Evolutionary conservation across 2,888 invertebrate genomes (phyloP).

Genomic region (Drosophila setosimentum): DNA sequence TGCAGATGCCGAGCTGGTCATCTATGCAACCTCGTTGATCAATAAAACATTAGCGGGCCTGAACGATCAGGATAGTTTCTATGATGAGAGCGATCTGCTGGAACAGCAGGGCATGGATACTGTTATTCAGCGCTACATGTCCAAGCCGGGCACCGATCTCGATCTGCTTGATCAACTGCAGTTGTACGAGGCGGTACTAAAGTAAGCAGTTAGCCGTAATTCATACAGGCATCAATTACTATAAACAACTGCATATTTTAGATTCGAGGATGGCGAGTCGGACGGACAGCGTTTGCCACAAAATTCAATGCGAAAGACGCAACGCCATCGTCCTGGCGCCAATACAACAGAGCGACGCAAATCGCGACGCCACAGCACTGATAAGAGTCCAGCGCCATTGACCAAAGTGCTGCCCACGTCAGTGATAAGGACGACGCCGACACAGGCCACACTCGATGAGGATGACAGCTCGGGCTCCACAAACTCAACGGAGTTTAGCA

Average conservation of each 20-base stretch:
- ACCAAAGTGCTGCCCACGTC: constrained; percentile 81
- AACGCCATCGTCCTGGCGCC: constrained; percentile 88
- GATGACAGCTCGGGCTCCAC: constrained; percentile 87
- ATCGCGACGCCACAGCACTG: constrained; percentile 91
- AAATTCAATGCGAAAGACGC: constrained; percentile 90
- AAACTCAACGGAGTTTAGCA: constrained; percentile 84
- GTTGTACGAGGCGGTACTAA: constrained; percentile 96
- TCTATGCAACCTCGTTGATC: constrained; percentile 97
- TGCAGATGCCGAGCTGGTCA: constrained; percentile 97
- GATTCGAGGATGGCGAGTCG: constrained; percentile 86
- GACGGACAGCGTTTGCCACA: constrained; percentile 87
- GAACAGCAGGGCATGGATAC: constrained; percentile 97
- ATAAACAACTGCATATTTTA: constrained; percentile 25
- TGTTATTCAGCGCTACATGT: constrained; percentile 94
- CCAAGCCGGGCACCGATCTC: constrained; percentile 95
- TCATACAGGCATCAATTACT: background rate
- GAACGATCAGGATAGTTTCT: constrained; percentile 98
- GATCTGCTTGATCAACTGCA: constrained; percentile 97
- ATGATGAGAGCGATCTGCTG: constrained; percentile 97
- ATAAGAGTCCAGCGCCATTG: constrained; percentile 86
- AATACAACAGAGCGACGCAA: constrained; percentile 90
- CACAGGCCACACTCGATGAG: constrained; percentile 83
- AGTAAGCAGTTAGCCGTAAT: constrained; percentile 87
- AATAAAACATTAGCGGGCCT: constrained; percentile 97
- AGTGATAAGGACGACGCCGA: constrained; percentile 79